phyloP scores from a whole-genome alignment of 2,113 vertebrate genomes.

The Acinonyx jubatus region DNA sequence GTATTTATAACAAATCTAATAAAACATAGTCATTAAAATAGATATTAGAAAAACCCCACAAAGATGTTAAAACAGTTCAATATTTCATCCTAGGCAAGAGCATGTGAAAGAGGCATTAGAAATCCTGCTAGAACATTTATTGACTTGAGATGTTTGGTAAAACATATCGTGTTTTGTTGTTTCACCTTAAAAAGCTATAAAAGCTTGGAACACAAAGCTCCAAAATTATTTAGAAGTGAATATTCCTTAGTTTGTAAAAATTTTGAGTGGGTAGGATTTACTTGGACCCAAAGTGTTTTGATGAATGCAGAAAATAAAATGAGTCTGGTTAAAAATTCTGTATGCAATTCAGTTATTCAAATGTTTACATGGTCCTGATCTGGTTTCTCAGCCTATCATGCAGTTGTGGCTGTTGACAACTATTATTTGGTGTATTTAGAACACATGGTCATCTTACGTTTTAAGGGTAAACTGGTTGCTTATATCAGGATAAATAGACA shows the following conservation, averaged over 20 bases:
- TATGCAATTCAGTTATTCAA: neutral
- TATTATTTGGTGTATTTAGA: neutral
- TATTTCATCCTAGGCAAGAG: neutral
- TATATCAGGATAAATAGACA: neutral
- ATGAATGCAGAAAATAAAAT: constrained; percentile 22
- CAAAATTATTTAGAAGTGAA: neutral
- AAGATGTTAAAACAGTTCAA: neutral
- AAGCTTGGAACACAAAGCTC: neutral
- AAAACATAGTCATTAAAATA: neutral
- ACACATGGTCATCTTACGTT: neutral
- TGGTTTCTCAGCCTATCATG: neutral
- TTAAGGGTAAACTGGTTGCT: neutral
- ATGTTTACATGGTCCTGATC: neutral
- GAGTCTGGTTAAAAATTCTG: neutral
- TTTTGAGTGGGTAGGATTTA: neutral
- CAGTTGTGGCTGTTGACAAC: neutral
- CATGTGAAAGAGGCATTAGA: neutral
- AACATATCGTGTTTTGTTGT: neutral
- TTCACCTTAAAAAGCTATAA: neutral
- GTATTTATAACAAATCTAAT: neutral
- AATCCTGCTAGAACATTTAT: neutral
- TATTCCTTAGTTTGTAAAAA: neutral
- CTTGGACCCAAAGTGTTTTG: neutral
- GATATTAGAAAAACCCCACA: neutral
- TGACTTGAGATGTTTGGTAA: neutral